A percentile compares a stretch with the other conserved stretches of the same genome.
Evolutionary conservation across 2,113 vertebrate species (phyloP).

Genomic region (Anarhynchus alexandrinus): DNA sequence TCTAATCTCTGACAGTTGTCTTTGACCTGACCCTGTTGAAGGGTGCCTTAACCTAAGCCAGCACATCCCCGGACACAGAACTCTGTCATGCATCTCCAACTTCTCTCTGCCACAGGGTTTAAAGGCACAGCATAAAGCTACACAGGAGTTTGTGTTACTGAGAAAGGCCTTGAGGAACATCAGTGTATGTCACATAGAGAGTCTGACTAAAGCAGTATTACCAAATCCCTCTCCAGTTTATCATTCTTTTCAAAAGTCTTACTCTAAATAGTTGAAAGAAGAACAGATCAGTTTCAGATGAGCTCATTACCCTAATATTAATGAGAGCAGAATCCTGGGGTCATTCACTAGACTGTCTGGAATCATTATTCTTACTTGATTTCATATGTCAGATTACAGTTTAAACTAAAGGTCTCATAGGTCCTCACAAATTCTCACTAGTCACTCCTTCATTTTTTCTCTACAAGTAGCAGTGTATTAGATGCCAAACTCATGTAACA

Average conservation of each 20-base stretch:
- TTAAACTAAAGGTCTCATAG: neutral
- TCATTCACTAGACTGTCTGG: neutral
- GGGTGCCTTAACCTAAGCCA: slow-evolving; percentile 22
- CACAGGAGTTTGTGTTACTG: slow-evolving; percentile 82
- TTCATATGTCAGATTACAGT: neutral
- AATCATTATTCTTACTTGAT: neutral
- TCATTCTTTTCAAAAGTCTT: slow-evolving; percentile 69
- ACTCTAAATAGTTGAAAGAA: slow-evolving; percentile 78
- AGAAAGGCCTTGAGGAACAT: slow-evolving; percentile 78
- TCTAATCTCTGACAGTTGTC: neutral
- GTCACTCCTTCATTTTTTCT: neutral
- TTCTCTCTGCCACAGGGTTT: slow-evolving; percentile 74
- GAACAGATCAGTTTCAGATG: neutral
- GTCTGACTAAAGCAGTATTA: slow-evolving; percentile 72
- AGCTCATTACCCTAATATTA: neutral
- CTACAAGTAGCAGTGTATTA: neutral
- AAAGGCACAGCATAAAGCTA: slow-evolving; percentile 81
- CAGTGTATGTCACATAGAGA: slow-evolving; percentile 69
- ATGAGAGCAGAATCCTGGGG: neutral
- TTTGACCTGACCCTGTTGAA: neutral
- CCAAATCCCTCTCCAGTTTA: slow-evolving; percentile 71
- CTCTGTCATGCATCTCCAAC: slow-evolving; percentile 76
- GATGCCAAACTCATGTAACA: neutral
- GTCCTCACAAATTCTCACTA: neutral
- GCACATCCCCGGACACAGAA: slow-evolving; percentile 74